Percentiles rank a stretch among this genome's conserved stretches.
Conservation (phyloP, 1,140 invertebrate species). For the Trachymyrmex cornetzi region DNA sequence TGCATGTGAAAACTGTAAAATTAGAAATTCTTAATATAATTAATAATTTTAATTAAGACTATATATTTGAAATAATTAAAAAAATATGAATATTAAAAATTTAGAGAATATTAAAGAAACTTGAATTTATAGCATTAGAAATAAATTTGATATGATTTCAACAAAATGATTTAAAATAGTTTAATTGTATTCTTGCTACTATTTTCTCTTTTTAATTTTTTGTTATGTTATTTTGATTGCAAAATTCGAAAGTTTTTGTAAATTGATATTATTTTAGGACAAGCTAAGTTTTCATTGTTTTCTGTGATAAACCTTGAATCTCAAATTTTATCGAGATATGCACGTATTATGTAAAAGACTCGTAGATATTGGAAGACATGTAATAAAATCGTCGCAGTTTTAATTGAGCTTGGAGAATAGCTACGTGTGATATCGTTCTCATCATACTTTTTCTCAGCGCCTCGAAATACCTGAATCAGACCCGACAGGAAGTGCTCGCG, state of each 20-base stretch:
- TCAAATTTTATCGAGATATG: neutral
- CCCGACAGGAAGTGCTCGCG: conserved; percentile 64
- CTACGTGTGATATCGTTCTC: neutral
- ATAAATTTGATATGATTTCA: neutral
- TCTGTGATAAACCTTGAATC: neutral
- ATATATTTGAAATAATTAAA: neutral
- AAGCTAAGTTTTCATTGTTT: neutral
- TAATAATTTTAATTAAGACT: neutral
- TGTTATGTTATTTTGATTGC: neutral
- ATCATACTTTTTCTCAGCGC: conserved; percentile 47
- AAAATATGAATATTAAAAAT: neutral
- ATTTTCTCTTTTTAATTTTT: neutral
- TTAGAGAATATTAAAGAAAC: neutral
- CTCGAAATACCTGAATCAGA: conserved; percentile 65
- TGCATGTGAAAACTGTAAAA: neutral
- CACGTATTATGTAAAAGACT: neutral
- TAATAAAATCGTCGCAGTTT: neutral
- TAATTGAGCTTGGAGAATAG: neutral
- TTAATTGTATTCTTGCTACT: neutral
- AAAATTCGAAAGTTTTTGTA: neutral
- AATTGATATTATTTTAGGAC: neutral
- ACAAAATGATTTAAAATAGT: neutral
- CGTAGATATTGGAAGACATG: neutral
- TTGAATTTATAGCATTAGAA: neutral
- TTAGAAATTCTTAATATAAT: neutral